Percentiles rank a stretch among this genome's conserved stretches.
Conservation (phyloP, 2,888 invertebrate species). For the Odontomyia ornata region DNA sequence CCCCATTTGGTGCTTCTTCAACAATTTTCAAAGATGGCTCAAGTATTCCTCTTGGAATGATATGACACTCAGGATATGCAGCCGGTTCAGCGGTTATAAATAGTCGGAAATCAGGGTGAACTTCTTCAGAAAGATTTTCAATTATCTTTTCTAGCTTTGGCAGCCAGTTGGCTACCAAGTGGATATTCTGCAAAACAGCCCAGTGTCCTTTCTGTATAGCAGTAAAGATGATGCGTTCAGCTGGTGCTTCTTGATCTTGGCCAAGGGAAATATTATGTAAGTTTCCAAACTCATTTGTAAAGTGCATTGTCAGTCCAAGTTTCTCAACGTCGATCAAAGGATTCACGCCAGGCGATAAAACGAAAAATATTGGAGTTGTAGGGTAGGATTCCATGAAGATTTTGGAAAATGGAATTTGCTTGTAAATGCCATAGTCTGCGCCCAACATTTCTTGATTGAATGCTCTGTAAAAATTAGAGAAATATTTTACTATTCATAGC, state of each 20-base stretch:
- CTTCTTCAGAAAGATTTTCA: conserved; percentile 80
- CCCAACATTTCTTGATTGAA: conserved; percentile 93
- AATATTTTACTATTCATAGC: too few species aligned
- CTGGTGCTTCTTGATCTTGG: conserved; percentile 92
- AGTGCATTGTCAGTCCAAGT: conserved; percentile 81
- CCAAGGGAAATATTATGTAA: conserved; percentile 94
- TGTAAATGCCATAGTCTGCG: conserved; percentile 79
- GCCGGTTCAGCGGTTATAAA: conserved; percentile 93
- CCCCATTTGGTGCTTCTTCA: conserved; percentile 95
- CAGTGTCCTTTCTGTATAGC: conserved; percentile 83
- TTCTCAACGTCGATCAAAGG: conserved; percentile 82
- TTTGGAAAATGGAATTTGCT: conserved; percentile 80
- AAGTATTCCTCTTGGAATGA: conserved; percentile 85
- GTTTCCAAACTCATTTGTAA: conserved; percentile 79
- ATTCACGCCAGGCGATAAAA: conserved; percentile 94
- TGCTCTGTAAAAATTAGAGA: conserved; percentile 51
- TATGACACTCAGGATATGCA: conserved; percentile 71
- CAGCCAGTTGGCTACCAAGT: conserved; percentile 91
- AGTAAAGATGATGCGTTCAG: conserved; percentile 83
- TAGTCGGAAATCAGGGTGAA: conserved; percentile 71
- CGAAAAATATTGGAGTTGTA: conserved; percentile 91
- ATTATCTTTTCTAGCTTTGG: conserved; percentile 88
- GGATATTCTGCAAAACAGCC: conserved; percentile 94
- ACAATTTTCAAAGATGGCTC: conserved; percentile 96
- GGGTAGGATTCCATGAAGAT: conserved; percentile 87